phyloP scores from a whole-genome alignment of 2,113 vertebrate species.

The Amazona vittata region DNA sequence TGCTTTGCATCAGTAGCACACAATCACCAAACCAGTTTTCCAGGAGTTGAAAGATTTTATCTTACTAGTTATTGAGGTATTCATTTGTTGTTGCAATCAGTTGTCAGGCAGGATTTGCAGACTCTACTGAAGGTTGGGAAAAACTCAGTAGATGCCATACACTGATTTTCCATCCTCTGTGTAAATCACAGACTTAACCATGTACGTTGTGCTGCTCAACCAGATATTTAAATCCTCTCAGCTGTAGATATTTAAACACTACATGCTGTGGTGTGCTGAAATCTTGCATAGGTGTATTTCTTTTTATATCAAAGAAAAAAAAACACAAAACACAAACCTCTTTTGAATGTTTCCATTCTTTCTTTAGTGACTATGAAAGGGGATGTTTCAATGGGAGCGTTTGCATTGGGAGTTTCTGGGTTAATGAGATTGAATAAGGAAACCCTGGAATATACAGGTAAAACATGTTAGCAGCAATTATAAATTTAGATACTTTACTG shows the following conservation, averaged over 20 bases:
- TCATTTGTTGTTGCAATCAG: background rate
- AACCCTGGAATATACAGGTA: background rate
- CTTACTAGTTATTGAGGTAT: background rate
- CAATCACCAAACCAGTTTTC: background rate
- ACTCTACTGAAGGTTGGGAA: background rate
- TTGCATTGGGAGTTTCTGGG: background rate
- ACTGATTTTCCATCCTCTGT: background rate
- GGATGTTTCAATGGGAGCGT: background rate
- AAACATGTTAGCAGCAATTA: background rate
- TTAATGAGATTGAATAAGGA: background rate
- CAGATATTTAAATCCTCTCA: background rate
- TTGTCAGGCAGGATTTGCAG: background rate
- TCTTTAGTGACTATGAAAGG: background rate
- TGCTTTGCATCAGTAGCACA: background rate
- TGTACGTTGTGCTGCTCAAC: background rate
- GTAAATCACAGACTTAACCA: background rate
- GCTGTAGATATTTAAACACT: background rate
- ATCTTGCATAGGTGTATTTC: background rate
- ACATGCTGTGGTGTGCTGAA: accelerated
- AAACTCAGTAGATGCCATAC: accelerated
- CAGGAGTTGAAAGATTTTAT: background rate
- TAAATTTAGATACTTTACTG: background rate
- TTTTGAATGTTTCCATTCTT: background rate
- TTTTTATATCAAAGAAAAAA: background rate
- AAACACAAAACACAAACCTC: background rate